Evolutionary conservation across 2,888 invertebrate genomes (phyloP).

Genomic region (Tuta absoluta): DNA sequence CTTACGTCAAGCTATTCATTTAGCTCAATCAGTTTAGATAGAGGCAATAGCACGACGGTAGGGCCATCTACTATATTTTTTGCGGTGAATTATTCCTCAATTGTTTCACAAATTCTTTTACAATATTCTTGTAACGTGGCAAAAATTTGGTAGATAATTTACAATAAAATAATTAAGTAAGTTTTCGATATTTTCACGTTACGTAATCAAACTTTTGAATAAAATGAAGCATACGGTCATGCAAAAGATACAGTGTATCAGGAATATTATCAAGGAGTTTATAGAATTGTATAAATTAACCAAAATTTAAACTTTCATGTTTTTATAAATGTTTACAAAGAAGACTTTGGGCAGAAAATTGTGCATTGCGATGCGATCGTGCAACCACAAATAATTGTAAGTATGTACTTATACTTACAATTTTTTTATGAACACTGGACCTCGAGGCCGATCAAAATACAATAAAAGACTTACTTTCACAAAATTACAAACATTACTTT

Average conservation of each 20-base stretch:
- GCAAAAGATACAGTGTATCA: neutral
- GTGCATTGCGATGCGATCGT: neutral
- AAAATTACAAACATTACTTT: slow-evolving; percentile 5
- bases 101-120: no score
- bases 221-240: neutral
- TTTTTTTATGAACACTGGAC: neutral
- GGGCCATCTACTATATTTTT: no score
- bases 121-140: no score
- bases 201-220: neutral
- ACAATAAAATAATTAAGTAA: no score
- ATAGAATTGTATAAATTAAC: neutral
- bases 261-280: neutral
- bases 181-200: neutral
- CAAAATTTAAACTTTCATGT: slow-evolving; percentile 19
- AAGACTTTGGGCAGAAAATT: slow-evolving; percentile 5
- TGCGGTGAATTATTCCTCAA: no score
- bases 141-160: no score
- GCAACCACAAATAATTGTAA: neutral
- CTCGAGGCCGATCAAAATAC: slow-evolving; percentile 11
- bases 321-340: neutral
- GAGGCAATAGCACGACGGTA: no score
- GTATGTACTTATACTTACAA: neutral
- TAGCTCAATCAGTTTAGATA: no score
- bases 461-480: slow-evolving; percentile 27
- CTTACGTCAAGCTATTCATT: no score